Evolutionary conservation across 2,797 vertebrate species (phyloP).

Genomic region (Sarcoramphus papa): DNA sequence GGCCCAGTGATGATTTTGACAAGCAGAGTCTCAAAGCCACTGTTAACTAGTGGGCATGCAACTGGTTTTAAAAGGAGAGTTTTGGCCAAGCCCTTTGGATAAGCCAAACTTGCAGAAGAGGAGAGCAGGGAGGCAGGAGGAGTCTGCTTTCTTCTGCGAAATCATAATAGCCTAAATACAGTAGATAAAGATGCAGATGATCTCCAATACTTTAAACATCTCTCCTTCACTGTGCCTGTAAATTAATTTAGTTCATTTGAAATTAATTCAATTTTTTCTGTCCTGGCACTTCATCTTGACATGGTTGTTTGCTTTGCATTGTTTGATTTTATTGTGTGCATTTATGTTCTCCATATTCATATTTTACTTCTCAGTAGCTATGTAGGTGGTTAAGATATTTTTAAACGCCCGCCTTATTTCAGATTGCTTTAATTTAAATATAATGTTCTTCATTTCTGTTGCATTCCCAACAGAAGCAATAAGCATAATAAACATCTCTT

Average conservation of each 20-base stretch:
- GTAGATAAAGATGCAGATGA: background rate
- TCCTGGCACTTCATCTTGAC: background rate
- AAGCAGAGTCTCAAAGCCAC: background rate
- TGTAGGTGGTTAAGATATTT: background rate
- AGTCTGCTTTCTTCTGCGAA: background rate
- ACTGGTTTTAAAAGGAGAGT: background rate
- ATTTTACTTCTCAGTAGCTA: background rate
- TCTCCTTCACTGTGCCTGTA: background rate
- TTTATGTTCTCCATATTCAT: background rate
- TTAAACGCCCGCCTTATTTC: background rate
- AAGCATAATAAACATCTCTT: background rate
- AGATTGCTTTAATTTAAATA: background rate
- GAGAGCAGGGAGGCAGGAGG: background rate
- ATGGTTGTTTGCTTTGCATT: background rate
- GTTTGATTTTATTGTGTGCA: background rate
- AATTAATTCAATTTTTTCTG: background rate
- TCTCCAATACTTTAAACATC: background rate
- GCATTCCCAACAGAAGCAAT: background rate
- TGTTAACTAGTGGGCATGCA: background rate
- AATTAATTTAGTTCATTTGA: background rate
- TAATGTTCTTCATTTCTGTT: background rate
- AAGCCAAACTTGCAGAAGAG: background rate
- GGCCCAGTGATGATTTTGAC: background rate
- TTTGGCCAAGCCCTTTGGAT: background rate
- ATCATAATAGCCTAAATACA: background rate